These are phyloP conservation scores for Crotalus viridis DNA, from an alignment of 2,113 vertebrate species.

Conservation along the genomic window DNA sequence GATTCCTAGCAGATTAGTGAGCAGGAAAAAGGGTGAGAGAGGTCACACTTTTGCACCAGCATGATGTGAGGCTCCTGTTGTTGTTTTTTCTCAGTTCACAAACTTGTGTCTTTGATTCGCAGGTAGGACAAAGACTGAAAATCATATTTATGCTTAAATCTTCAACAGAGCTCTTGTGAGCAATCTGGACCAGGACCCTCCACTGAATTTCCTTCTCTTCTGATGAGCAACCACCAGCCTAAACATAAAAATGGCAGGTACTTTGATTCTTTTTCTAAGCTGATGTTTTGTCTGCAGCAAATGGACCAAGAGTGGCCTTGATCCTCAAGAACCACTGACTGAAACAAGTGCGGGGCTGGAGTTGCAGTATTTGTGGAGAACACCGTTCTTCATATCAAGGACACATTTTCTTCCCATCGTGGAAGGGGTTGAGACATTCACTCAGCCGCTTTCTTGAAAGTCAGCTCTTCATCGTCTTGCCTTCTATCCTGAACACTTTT, in stretches of 20 bases:
- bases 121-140: accelerated
- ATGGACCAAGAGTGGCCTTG: neutral
- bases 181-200: neutral
- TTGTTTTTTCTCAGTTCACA: neutral
- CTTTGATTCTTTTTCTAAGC: neutral
- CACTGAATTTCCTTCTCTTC: neutral
- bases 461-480: neutral
- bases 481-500: neutral
- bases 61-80: neutral
- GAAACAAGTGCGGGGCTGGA: neutral
- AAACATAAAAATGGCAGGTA: neutral
- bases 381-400: neutral
- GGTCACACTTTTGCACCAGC: neutral
- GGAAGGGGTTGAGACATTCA: neutral
- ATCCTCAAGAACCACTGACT: constrained; percentile 19
- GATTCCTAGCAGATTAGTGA: neutral
- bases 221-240: neutral
- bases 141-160: neutral
- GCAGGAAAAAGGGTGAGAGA: neutral
- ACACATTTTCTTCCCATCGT: neutral
- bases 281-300: neutral
- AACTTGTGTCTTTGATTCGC: neutral
- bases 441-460: neutral
- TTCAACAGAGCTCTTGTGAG: neutral
- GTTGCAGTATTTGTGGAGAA: neutral